Conservation (phyloP, 2,797 vertebrate genomes). For the Paedocypris micromegethes region DNA sequence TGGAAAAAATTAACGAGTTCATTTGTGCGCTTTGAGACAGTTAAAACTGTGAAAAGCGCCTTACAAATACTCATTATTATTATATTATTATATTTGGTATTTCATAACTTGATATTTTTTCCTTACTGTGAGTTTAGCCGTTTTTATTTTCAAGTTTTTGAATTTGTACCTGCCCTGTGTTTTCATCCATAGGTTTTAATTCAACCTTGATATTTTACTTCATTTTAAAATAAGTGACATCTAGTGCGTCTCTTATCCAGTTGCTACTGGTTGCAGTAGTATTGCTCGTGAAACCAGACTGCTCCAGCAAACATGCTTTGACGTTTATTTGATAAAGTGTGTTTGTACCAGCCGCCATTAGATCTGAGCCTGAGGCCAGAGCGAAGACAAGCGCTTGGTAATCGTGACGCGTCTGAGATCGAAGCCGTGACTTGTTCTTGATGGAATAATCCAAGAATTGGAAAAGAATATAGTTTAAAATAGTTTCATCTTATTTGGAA, state of each 20-base stretch:
- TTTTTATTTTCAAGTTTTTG: no score
- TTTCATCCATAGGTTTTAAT: no score
- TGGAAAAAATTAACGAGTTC: no score
- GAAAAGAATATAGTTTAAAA: neutral
- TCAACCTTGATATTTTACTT: no score
- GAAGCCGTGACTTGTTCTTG: constrained; percentile 6
- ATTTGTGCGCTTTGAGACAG: no score
- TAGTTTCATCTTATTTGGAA: no score
- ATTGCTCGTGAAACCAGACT: constrained; percentile 30
- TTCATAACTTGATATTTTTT: no score
- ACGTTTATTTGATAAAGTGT: constrained; percentile 47
- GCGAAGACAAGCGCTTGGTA: constrained; percentile 35
- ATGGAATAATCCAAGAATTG: neutral
- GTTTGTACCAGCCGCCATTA: constrained; percentile 30
- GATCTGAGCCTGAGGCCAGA: constrained; percentile 30
- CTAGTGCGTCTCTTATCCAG: constrained; percentile 32
- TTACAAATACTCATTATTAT: no score
- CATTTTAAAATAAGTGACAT: neutral
- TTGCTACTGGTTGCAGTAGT: constrained; percentile 34
- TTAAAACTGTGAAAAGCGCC: no score
- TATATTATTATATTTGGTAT: no score
- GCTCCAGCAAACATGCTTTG: constrained; percentile 41
- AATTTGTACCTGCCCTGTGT: no score
- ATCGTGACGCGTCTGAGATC: constrained; percentile 11
- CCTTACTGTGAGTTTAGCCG: no score